Evolutionary conservation across 2,797 vertebrate species (phyloP).

Genomic region (Erethizon dorsatum): DNA sequence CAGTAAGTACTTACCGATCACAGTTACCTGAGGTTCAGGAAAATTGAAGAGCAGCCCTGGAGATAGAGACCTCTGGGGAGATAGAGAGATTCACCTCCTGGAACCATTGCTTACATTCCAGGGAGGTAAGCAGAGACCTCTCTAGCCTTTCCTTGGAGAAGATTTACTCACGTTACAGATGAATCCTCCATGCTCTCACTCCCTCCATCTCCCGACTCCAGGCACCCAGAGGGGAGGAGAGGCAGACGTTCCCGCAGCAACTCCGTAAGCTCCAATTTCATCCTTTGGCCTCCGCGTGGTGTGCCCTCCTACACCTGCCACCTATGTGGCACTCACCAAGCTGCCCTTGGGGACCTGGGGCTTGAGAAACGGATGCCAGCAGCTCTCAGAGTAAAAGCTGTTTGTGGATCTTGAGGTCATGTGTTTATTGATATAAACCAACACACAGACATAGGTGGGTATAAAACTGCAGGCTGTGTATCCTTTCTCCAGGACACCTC

Average conservation of each 20-base stretch:
- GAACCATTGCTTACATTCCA: background rate
- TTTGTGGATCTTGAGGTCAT: background rate
- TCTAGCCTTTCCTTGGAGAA: background rate
- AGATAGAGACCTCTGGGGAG: background rate
- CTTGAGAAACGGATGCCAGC: background rate
- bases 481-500: background rate
- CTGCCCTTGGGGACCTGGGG: background rate
- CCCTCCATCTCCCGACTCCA: background rate
- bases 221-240: background rate
- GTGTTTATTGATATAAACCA: background rate
- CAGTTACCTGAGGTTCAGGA: background rate
- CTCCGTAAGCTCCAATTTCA: background rate
- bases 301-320: rapidly evolving
- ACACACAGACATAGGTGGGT: background rate
- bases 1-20: background rate
- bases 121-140: background rate
- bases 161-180: background rate
- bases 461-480: background rate
- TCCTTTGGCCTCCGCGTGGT: rapidly evolving
- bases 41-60: background rate
- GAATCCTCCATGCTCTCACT: background rate
- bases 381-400: background rate
- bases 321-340: background rate
- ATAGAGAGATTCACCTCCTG: background rate
- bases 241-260: background rate